Evolutionary conservation across 1,140 invertebrate genomes (phyloP), one percentile per base, ranked within the genome.

Genomic region (Monochamus saltuarius): DNA sequence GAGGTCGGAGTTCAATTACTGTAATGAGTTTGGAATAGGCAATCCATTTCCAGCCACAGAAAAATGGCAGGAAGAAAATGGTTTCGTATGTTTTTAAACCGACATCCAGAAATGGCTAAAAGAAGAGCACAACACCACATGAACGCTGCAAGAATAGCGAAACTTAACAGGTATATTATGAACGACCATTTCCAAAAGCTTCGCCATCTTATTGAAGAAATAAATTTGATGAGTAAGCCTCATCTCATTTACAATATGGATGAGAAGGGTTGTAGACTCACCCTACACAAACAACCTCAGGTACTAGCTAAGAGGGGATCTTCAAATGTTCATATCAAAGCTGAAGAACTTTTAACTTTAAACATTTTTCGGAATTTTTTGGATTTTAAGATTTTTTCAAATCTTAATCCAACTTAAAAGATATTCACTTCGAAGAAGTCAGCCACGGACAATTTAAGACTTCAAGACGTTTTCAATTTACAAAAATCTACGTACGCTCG

Each of bases 201-300:
- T 35, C 52, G 66, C 43, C 37, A 50, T 17, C 17, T 75, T 58
- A 51, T 70, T 9, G 42, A 45, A 16, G 57, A 66, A 46, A 55
- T 66, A 10, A 51, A 71, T 39, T 43, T 78, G 22, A 45, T 56
- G 14, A 51, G 71, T 50, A 58, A 61, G 45, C 72, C 72, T 35
- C 53, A 71, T 34, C 58, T 47, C 7, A 72, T 78, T 29, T 78
- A 65, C 58, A 79, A 78, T 58, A 67, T n/a, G n/a, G n/a, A n/a
- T n/a, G n/a, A n/a, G n/a, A n/a, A n/a, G n/a, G n/a, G n/a, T n/a
- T n/a, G n/a, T n/a, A n/a, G n/a, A n/a, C n/a, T n/a, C n/a, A n/a
- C n/a, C n/a, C n/a, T n/a, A n/a, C n/a, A n/a, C n/a, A 55, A 77
- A 16, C 67, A 74, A 53, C 71, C 65, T 59, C 40, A 46, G 43